These are phyloP conservation scores for Andricus grossulariae DNA, from an alignment of 1,140 invertebrate genomes.

Conservation along the genomic window DNA sequence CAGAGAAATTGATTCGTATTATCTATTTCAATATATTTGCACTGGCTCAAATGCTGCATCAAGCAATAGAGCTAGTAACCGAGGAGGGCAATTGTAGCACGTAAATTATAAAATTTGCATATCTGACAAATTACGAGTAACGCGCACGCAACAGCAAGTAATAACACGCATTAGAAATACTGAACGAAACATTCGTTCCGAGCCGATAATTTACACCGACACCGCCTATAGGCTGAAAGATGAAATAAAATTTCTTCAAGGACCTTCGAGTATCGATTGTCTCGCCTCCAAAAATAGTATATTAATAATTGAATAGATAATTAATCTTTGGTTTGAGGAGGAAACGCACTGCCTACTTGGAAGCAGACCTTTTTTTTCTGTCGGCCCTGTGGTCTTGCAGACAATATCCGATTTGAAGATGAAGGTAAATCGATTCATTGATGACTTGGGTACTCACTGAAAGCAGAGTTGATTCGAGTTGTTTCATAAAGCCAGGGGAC, in stretches of 20 bases:
- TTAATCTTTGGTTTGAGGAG: background rate
- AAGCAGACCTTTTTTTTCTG: background rate
- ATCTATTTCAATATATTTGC: background rate
- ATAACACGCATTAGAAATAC: slow-evolving; percentile 27
- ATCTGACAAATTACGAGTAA: slow-evolving; percentile 22
- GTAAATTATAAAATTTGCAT: slow-evolving; percentile 19
- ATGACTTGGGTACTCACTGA: too few species aligned
- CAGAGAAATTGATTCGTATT: background rate
- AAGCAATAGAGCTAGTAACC: background rate
- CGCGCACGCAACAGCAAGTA: slow-evolving; percentile 11
- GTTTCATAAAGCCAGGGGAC: background rate
- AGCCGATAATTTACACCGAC: slow-evolving; percentile 8
- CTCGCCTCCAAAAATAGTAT: background rate
- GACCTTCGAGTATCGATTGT: slow-evolving; percentile 6
- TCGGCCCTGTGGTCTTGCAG: too few species aligned
- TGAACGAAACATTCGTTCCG: background rate
- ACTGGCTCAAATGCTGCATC: background rate
- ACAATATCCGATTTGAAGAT: too few species aligned
- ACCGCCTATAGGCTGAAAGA: slow-evolving; percentile 7
- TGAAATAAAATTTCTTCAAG: background rate
- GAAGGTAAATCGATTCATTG: too few species aligned
- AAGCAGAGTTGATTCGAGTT: background rate
- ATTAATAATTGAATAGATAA: background rate
- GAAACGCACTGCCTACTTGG: background rate
- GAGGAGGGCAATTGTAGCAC: background rate